These are phyloP conservation scores for Zeus faber DNA, from an alignment of 2,113 vertebrate species.

Conservation along the genomic window DNA sequence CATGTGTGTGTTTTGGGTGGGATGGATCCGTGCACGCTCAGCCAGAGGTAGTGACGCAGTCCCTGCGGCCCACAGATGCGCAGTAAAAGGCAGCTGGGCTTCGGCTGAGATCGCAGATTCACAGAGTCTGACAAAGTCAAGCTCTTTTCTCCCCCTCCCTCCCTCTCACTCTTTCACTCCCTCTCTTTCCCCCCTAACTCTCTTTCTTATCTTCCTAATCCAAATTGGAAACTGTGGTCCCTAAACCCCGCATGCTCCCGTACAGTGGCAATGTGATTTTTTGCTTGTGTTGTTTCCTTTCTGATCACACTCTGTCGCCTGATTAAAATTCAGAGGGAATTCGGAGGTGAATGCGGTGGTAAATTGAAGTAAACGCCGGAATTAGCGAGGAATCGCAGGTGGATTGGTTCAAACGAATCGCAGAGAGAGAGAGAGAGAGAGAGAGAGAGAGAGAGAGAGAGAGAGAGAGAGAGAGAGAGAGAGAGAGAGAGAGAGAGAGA, in stretches of 20 bases:
- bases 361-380: too few relatives aligned
- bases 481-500: neutral
- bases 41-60: slow-evolving; percentile 48
- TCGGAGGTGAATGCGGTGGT: too few relatives aligned
- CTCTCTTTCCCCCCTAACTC: slow-evolving; percentile 14
- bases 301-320: too few relatives aligned
- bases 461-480: slow-evolving; percentile 41
- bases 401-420: too few relatives aligned
- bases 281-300: too few relatives aligned
- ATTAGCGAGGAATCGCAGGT: too few relatives aligned
- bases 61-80: slow-evolving; percentile 55
- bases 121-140: slow-evolving; percentile 37
- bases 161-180: neutral
- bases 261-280: slow-evolving; percentile 14
- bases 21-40: too few relatives aligned
- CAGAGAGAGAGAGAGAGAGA: slow-evolving; percentile 29
- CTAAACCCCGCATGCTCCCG: slow-evolving; percentile 14
- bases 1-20: neutral
- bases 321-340: too few relatives aligned
- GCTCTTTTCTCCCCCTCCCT: slow-evolving; percentile 7
- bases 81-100: slow-evolving; percentile 57
- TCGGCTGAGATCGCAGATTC: slow-evolving; percentile 65
- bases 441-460: slow-evolving; percentile 27
- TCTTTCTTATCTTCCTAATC: slow-evolving; percentile 26
- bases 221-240: slow-evolving; percentile 33